phyloP scores from a whole-genome alignment of 2,113 vertebrate genomes.

The Choloepus hoffmanni region DNA sequence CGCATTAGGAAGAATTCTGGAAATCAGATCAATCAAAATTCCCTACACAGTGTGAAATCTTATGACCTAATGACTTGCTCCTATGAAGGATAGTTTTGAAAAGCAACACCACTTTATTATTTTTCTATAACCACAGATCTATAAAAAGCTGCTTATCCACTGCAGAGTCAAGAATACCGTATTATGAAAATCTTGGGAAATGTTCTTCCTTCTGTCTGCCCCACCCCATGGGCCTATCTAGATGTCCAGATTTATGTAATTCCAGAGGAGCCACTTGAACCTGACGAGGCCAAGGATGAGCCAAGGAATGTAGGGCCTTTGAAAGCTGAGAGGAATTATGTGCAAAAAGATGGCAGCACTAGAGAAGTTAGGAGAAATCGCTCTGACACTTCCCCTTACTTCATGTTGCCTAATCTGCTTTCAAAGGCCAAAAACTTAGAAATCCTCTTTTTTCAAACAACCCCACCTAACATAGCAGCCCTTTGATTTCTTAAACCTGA shows the following conservation, averaged over 20 bases:
- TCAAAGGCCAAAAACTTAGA: neutral
- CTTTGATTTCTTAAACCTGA: constrained; percentile 60
- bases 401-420: constrained; percentile 52
- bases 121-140: neutral
- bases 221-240: neutral
- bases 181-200: neutral
- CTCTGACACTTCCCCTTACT: neutral
- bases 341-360: neutral
- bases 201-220: neutral
- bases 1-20: neutral
- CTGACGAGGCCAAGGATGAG: neutral
- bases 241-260: constrained; percentile 26
- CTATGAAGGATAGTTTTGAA: neutral
- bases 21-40: neutral
- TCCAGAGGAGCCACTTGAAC: neutral
- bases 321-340: neutral
- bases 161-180: neutral
- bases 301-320: constrained; percentile 24
- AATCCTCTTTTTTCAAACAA: constrained; percentile 48
- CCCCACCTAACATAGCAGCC: neutral
- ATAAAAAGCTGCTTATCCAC: neutral
- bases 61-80: neutral
- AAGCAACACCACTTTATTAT: neutral
- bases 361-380: neutral
- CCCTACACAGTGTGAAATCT: neutral